Evolutionary conservation across 2,797 vertebrate species (phyloP), one percentile per base, ranked within the genome.

Genomic region (Sebastolobus alascanus): DNA sequence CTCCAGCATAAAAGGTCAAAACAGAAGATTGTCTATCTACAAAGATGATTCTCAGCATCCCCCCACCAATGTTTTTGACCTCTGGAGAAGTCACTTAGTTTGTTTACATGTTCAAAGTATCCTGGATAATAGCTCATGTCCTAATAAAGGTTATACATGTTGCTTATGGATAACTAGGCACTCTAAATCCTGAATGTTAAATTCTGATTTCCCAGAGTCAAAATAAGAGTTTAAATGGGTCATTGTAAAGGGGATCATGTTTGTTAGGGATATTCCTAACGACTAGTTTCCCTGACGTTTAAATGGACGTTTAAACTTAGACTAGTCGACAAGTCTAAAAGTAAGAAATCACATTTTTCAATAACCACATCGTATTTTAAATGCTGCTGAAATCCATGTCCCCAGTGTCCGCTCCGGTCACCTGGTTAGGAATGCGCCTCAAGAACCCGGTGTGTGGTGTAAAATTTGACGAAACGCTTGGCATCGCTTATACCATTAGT

Each of bases 1-100:
- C 33, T 74, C 72, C 18, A 52, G 27, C 73, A 52, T 56, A 35
- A 79, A 85, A 84, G 77, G 72, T 82, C 84, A 82, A 10, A 77
- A 60, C 56, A 64, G 10, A 68, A 75, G n/a, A 77, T 56, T 66
- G 33, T 43, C 35, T 43, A 18, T 43, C 35, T 43, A 18, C 18
- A 35, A 35, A 75, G 54, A 80, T 72, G 16, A 73, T 73, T 76
- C 2, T 65, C 65, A 13, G 68, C 18, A 6, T 66, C 20, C 4
- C 11, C 7, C 20, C 35, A 33, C 61, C 29, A n/a, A 27, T 66
- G 60, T 56, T 80, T 71, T 50, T 81, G 65, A 84, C 67, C 73
- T 73, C 66, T 69, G 2, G 63, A 52, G 11, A 31, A 27, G 38
- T 70, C 29, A 58, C 43, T 55, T 25, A 9, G 16, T 22, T 70